These are phyloP conservation scores for Eulemur mongoz DNA, from an alignment of 2,797 vertebrate genomes.

Conservation along the genomic window DNA sequence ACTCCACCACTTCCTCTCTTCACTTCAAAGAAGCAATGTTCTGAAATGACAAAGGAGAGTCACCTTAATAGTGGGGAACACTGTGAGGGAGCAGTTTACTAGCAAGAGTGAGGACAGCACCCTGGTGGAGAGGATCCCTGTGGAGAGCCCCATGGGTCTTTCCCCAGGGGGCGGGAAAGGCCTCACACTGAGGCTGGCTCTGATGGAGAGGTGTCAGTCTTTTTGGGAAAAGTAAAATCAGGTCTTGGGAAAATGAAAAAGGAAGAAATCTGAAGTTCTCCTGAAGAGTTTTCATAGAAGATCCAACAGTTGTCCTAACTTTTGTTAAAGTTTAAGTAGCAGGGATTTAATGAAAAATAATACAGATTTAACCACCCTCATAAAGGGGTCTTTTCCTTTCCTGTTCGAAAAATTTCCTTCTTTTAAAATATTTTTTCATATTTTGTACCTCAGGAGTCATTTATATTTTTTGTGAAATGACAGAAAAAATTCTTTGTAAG, in stretches of 20 bases:
- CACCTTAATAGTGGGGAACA: neutral
- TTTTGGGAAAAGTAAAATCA: neutral
- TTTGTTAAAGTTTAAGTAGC: neutral
- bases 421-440: neutral
- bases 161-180: neutral
- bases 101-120: neutral
- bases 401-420: neutral
- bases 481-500: neutral
- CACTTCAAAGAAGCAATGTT: neutral
- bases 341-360: neutral
- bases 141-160: neutral
- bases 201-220: conserved; percentile 12
- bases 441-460: neutral
- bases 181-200: neutral
- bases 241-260: conserved; percentile 24
- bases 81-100: neutral
- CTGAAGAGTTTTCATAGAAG: neutral
- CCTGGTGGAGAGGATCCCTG: neutral
- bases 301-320: neutral
- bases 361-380: neutral
- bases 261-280: neutral
- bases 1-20: neutral
- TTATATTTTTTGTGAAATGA: neutral
- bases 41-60: neutral
- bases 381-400: neutral